Evolutionary conservation across 1,140 invertebrate genomes (phyloP).

Genomic region (Eufriesea mexicana): DNA sequence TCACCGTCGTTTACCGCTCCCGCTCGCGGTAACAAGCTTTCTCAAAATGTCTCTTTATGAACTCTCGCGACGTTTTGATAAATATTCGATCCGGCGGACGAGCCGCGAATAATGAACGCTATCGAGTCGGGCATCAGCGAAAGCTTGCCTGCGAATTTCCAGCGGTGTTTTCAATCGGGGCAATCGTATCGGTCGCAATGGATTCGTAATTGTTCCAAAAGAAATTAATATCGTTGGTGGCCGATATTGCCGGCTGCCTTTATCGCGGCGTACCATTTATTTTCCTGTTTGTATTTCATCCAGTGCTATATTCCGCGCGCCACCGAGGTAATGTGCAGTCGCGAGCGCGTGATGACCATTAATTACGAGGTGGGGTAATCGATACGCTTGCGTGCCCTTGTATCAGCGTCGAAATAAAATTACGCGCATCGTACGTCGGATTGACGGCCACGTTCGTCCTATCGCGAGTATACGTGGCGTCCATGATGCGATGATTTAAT

Average conservation of each 20-base stretch:
- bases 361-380: slow-evolving; percentile 14
- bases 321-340: not conserved
- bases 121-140: not conserved
- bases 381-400: not conserved
- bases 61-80: too few species aligned
- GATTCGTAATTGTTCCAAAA: slow-evolving; percentile 8
- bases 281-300: not conserved
- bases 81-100: too few species aligned
- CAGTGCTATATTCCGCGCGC: not conserved
- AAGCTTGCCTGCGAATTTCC: not conserved
- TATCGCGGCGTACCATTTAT: not conserved
- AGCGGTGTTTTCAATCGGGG: not conserved
- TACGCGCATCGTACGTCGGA: not conserved
- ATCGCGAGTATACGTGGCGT: not conserved
- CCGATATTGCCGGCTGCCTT: not conserved
- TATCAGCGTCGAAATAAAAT: slow-evolving; percentile 1
- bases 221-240: not conserved
- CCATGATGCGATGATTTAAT: slow-evolving; percentile 2
- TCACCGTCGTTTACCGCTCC: not conserved
- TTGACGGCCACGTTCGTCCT: slow-evolving; percentile 1
- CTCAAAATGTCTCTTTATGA: not conserved
- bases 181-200: not conserved
- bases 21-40: not conserved
- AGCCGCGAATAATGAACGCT: not conserved
- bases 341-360: not conserved